Conservation (phyloP, 2,113 vertebrate genomes). For the Psophia crepitans region DNA sequence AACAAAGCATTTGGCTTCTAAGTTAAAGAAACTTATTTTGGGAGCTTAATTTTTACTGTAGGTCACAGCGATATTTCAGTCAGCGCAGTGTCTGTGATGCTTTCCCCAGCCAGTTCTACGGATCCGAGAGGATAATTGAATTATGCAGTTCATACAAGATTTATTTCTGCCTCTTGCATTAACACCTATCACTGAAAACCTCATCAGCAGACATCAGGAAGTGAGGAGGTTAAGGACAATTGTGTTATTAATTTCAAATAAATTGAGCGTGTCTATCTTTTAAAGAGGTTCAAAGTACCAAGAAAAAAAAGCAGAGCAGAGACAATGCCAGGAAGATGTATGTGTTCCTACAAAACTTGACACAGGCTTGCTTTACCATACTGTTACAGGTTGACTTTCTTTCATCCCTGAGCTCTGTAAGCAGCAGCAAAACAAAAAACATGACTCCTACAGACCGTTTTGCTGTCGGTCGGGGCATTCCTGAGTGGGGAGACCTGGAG, state of each 20-base stretch:
- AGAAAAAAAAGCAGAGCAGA: neutral
- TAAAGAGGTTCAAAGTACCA: neutral
- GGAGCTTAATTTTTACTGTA: neutral
- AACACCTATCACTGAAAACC: slow-evolving; percentile 29
- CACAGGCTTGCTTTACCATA: neutral
- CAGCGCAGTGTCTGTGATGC: neutral
- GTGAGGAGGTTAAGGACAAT: slow-evolving; percentile 21
- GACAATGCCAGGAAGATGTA: neutral
- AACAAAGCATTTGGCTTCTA: neutral
- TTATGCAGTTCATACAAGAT: slow-evolving; percentile 22
- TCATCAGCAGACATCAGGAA: neutral
- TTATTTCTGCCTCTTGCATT: slow-evolving; percentile 28
- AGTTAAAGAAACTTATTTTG: neutral
- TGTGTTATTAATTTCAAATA: slow-evolving; percentile 35
- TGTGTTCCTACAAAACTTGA: neutral
- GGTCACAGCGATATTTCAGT: neutral
- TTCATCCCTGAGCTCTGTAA: neutral
- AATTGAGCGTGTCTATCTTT: neutral
- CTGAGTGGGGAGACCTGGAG: fast-evolving
- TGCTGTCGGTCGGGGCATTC: neutral
- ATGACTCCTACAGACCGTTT: fast-evolving
- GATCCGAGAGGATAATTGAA: neutral
- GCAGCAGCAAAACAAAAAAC: neutral
- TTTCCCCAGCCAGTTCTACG: neutral
- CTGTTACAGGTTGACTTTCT: neutral